Evolutionary conservation across 2,888 invertebrate genomes (phyloP).

Genomic region (Eurois occulta): DNA sequence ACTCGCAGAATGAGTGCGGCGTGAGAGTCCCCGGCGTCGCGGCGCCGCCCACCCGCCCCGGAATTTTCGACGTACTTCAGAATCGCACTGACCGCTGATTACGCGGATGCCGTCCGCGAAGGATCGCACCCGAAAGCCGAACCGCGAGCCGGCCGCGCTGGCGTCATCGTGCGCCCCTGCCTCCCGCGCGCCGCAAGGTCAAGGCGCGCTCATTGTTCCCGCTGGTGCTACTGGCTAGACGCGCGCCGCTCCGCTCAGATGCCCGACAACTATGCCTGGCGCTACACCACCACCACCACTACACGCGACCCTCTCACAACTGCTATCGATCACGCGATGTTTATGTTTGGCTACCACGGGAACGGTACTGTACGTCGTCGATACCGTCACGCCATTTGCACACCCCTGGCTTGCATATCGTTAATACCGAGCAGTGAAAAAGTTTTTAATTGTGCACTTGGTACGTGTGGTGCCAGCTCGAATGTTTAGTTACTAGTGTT

Average conservation of each 20-base stretch:
- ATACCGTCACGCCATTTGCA: constrained; percentile 74
- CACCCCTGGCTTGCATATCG: constrained; percentile 71
- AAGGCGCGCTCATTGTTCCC: constrained; percentile 88
- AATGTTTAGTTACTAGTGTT: constrained; percentile 65
- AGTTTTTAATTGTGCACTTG: constrained; percentile 47
- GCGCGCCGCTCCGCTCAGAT: constrained; percentile 77
- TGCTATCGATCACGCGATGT: constrained; percentile 87
- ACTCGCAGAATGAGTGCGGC: constrained; percentile 87
- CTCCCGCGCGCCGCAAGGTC: constrained; percentile 89
- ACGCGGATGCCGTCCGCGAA: constrained; percentile 89
- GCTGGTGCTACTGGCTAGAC: constrained; percentile 78
- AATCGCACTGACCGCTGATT: constrained; percentile 88
- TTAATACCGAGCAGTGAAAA: constrained; percentile 57
- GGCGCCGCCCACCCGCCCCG: constrained; percentile 85
- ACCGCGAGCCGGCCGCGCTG: constrained; percentile 87
- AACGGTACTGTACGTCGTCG: constrained; percentile 79
- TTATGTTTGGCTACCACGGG: constrained; percentile 88
- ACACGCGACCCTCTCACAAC: constrained; percentile 74
- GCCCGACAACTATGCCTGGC: constrained; percentile 73
- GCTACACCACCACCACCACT: constrained; percentile 67
- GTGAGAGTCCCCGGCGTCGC: constrained; percentile 82
- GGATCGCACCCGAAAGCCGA: constrained; percentile 90
- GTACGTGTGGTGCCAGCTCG: constrained; percentile 46
- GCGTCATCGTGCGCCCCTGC: constrained; percentile 87
- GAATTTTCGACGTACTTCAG: constrained; percentile 87